A percentile compares a stretch with the other conserved stretches of the same genome.
phyloP scores from a whole-genome alignment of 2,888 invertebrate species.

The Anagyrus pseudococci region DNA sequence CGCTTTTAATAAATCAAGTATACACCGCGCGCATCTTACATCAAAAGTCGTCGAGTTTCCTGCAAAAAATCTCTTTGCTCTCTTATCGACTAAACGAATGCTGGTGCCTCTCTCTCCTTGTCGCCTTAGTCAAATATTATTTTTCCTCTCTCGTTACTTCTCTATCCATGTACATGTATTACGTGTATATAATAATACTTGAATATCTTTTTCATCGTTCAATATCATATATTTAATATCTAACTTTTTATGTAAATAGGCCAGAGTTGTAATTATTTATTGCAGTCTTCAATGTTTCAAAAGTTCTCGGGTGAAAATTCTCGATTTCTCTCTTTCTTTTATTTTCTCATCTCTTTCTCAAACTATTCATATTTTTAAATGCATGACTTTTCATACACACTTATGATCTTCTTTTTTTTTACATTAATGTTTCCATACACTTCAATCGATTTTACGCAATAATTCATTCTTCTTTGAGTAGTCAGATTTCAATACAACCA shows the following conservation, averaged over 20 bases:
- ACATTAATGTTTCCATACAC: too few relatives aligned
- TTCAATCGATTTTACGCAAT: too few relatives aligned
- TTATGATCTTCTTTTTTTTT: too few relatives aligned
- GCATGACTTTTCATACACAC: too few relatives aligned
- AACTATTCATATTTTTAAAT: too few relatives aligned
- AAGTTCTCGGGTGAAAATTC: constrained; percentile 21
- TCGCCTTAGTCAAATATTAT: too few relatives aligned
- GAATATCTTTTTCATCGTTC: constrained; percentile 24
- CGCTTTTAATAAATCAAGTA: constrained; percentile 3
- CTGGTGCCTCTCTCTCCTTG: too few relatives aligned
- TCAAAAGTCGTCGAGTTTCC: constrained; percentile 7
- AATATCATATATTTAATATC: constrained; percentile 38
- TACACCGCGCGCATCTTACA: constrained; percentile 5
- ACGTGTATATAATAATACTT: constrained; percentile 36
- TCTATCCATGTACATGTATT: constrained; percentile 32
- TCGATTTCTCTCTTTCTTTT: constrained; percentile 21
- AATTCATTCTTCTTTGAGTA: too few relatives aligned
- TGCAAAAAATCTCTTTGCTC: constrained; percentile 8
- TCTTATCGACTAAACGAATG: constrained; percentile 22
- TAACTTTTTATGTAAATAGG: constrained; percentile 50
- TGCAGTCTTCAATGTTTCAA: constrained; percentile 57
- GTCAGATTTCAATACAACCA: constrained; percentile 10
- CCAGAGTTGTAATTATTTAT: constrained; percentile 57
- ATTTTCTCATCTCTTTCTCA: constrained; percentile 1
- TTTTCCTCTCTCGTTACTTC: constrained; percentile 10